These are phyloP conservation scores for Nycteola revayana DNA, from an alignment of 2,888 invertebrate species.

Conservation along the genomic window DNA sequence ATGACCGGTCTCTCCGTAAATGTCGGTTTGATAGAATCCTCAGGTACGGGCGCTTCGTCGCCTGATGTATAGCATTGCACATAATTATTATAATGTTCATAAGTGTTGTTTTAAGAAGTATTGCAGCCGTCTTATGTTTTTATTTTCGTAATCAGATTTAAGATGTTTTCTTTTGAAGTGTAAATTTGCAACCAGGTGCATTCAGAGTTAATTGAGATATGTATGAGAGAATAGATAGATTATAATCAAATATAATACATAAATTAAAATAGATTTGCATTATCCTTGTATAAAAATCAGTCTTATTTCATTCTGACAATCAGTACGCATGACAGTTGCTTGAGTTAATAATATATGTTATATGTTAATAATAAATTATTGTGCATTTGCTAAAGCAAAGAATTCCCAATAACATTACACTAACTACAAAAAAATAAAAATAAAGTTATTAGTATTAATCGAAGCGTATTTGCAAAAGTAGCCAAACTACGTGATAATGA, in stretches of 20 bases:
- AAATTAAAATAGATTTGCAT: conserved; percentile 49
- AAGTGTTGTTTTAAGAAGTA: conserved; percentile 44
- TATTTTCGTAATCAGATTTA: conserved; percentile 61
- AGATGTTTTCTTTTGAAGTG: conserved; percentile 78
- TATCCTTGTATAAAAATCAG: conserved; percentile 46
- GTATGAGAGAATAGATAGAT: conserved; percentile 62
- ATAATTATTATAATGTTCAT: conserved; percentile 46
- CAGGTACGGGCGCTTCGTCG: conserved; percentile 97
- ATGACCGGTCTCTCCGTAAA: conserved; percentile 99
- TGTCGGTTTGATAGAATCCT: conserved; percentile 97
- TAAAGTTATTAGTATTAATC: conserved; percentile 34
- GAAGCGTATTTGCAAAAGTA: conserved; percentile 29
- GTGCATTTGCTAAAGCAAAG: conserved; percentile 72
- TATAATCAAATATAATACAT: conserved; percentile 53
- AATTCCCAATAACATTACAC: conserved; percentile 46
- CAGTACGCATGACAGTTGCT: conserved; percentile 81
- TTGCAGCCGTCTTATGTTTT: conserved; percentile 49
- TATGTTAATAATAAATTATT: conserved; percentile 42
- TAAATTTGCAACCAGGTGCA: conserved; percentile 48
- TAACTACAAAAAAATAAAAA: conserved; percentile 57
- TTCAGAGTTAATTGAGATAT: conserved; percentile 67
- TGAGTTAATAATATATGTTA: too few relatives aligned
- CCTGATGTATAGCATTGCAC: conserved; percentile 83
- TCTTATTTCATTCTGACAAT: conserved; percentile 56
- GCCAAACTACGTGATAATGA: conserved; percentile 8